A percentile compares a stretch with the other conserved stretches of the same genome.
These are phyloP conservation scores for Cynodonichthys magdalenae DNA, from an alignment of 2,797 vertebrate species.

Conservation along the genomic window DNA sequence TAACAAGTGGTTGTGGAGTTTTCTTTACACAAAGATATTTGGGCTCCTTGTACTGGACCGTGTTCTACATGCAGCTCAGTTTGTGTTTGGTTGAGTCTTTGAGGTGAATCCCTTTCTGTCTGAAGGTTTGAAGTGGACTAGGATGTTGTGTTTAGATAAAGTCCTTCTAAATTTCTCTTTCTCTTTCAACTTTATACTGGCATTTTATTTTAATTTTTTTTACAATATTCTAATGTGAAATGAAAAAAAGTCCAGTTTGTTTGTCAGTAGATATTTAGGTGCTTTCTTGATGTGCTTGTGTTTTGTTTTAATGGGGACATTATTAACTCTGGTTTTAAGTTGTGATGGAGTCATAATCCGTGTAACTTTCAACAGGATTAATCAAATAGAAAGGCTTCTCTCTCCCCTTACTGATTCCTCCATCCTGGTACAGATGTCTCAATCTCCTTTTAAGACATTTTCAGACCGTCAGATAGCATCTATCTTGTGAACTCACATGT, in stretches of 20 bases:
- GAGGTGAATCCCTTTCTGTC: not conserved
- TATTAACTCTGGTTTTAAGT: not conserved
- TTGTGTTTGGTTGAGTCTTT: not conserved
- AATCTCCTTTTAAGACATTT: constrained; percentile 28
- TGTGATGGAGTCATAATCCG: not conserved
- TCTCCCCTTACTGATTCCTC: constrained; percentile 54
- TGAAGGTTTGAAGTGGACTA: not conserved
- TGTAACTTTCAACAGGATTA: not conserved
- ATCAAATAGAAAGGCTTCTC: constrained; percentile 22
- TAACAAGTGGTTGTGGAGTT: not conserved
- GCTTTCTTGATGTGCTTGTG: too few species aligned
- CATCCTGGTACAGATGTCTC: constrained; percentile 47
- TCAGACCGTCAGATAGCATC: constrained; percentile 15
- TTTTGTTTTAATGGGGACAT: not conserved
- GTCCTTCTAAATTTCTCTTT: not conserved
- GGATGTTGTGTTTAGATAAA: not conserved
- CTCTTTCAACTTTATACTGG: not conserved
- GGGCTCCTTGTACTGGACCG: not conserved
- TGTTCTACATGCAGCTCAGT: not conserved
- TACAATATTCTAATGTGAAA: too few species aligned
- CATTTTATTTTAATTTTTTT: too few species aligned
- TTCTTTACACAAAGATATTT: not conserved
- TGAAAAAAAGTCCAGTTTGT: too few species aligned
- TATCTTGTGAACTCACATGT: constrained; percentile 33
- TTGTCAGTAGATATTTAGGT: too few species aligned